A percentile compares a stretch with the other conserved stretches of the same genome.
Evolutionary conservation across 2,888 invertebrate genomes (phyloP).

Genomic region (Anodontia alba): DNA sequence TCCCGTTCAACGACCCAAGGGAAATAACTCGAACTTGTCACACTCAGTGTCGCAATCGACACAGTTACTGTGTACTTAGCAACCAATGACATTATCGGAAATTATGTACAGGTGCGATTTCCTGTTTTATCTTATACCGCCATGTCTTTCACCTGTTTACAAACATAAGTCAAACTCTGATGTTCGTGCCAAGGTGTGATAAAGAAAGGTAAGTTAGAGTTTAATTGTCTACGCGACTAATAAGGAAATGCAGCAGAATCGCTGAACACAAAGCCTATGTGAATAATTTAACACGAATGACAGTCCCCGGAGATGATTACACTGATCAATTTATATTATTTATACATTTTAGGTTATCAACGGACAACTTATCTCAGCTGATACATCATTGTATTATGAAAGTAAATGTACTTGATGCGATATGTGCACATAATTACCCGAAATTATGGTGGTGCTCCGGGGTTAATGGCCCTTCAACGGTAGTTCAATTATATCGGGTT

Average conservation of each 20-base stretch:
- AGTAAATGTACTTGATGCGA: too few species aligned
- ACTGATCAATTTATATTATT: too few species aligned
- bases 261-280: background rate
- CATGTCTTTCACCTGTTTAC: conserved; percentile 38
- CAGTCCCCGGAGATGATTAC: background rate
- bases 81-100: conserved; percentile 48
- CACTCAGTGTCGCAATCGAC: background rate
- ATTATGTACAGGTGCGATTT: conserved; percentile 31
- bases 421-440: too few species aligned
- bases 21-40: background rate
- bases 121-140: conserved; percentile 33
- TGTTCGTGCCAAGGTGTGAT: conserved; percentile 47
- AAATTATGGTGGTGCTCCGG: too few species aligned
- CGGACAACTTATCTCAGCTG: too few species aligned
- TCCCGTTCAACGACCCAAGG: too few species aligned
- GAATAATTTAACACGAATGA: conserved; percentile 10
- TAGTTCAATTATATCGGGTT: too few species aligned
- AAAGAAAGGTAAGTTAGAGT: conserved; percentile 48
- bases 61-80: conserved; percentile 55
- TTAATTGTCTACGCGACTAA: background rate
- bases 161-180: conserved; percentile 27
- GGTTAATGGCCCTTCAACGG: too few species aligned
- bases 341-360: too few species aligned
- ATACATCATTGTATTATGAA: too few species aligned
- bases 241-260: too few species aligned